Evolutionary conservation across 1,140 invertebrate genomes (phyloP).

Genomic region (Meloidogyne chitwoodi): DNA sequence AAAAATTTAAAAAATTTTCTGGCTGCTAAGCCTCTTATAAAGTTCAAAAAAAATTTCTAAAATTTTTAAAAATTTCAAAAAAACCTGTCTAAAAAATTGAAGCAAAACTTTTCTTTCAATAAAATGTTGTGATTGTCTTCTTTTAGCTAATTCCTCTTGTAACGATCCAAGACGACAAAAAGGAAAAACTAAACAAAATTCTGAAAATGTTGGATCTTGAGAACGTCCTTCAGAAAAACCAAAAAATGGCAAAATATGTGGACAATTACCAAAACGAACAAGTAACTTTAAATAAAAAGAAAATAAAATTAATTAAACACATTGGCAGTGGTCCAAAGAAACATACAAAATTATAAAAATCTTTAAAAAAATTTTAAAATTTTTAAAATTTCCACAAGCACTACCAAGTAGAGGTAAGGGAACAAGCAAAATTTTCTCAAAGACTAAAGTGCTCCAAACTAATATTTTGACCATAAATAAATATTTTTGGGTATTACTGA

Average conservation of each 20-base stretch:
- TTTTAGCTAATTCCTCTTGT: constrained; percentile 6
- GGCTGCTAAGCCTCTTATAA: too few relatives aligned
- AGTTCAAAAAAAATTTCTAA: too few relatives aligned
- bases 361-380: too few relatives aligned
- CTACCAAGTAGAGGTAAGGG: too few relatives aligned
- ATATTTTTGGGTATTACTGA: too few relatives aligned
- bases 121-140: neutral
- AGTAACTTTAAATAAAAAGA: neutral
- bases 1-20: too few relatives aligned
- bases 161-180: constrained; percentile 23
- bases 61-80: neutral
- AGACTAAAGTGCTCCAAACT: too few relatives aligned
- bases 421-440: too few relatives aligned
- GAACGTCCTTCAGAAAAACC: constrained; percentile 9
- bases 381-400: too few relatives aligned
- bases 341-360: too few relatives aligned
- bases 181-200: constrained; percentile 32
- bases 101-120: neutral
- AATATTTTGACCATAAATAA: too few relatives aligned
- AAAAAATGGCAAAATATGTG: constrained; percentile 17
- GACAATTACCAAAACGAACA: neutral
- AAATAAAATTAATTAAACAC: neutral
- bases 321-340: too few relatives aligned
- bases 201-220: neutral
- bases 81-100: neutral